A percentile compares a stretch with the other conserved stretches of the same genome.
Conservation (phyloP, 1,140 invertebrate species). For the Drosophila mayri region DNA sequence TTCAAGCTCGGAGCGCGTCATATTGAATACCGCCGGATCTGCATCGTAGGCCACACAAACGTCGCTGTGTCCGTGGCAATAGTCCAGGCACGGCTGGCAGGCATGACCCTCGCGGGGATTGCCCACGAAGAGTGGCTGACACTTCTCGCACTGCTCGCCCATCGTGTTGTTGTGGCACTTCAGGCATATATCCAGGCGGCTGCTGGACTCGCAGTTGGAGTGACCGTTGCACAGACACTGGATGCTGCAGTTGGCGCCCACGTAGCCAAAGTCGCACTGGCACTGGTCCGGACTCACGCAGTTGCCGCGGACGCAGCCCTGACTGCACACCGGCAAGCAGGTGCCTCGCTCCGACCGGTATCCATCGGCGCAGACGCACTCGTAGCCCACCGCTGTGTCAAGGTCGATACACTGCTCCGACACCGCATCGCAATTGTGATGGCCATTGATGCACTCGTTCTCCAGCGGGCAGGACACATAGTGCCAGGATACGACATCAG, state of each 20-base stretch:
- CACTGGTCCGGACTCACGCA: constrained; percentile 95
- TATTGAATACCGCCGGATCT: constrained; percentile 86
- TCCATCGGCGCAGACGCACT: constrained; percentile 94
- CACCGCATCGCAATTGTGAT: constrained; percentile 94
- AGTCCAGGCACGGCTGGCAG: constrained; percentile 94
- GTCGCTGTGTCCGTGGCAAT: constrained; percentile 95
- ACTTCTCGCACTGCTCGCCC: constrained; percentile 94
- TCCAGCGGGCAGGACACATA: constrained; percentile 95
- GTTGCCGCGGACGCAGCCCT: constrained; percentile 95
- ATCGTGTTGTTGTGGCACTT: constrained; percentile 97
- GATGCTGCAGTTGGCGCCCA: constrained; percentile 96
- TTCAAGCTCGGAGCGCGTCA: constrained; percentile 86
- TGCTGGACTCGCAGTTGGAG: constrained; percentile 94
- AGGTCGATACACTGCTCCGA: constrained; percentile 94
- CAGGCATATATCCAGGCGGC: constrained; percentile 92
- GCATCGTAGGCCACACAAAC: constrained; percentile 90
- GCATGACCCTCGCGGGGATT: constrained; percentile 94
- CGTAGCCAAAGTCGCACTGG: constrained; percentile 97
- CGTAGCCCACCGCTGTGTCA: constrained; percentile 88
- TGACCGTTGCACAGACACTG: constrained; percentile 98
- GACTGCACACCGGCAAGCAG: constrained; percentile 93
- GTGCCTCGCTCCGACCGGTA: constrained; percentile 88
- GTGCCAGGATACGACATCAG: constrained; percentile 89
- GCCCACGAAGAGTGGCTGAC: constrained; percentile 95
- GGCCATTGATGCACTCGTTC: constrained; percentile 96